Conservation (phyloP, 2,113 vertebrate genomes). For the Nerophis ophidion region DNA sequence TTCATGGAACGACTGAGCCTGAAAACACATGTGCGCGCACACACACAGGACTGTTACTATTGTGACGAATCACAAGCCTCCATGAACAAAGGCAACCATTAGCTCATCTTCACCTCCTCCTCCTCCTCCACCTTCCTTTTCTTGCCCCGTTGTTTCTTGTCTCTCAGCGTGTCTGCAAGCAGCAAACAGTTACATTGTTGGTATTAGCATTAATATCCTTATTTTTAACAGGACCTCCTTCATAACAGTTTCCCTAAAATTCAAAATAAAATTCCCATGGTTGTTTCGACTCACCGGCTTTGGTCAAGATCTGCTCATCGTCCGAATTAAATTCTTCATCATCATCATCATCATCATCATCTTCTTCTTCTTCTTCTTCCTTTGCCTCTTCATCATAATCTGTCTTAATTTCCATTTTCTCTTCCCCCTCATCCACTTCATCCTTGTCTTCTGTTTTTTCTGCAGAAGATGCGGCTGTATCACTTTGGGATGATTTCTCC, state of each 20-base stretch:
- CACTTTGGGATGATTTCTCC: constrained; percentile 70
- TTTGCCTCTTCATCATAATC: constrained; percentile 58
- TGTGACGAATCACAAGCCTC: neutral
- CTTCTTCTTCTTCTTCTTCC: constrained; percentile 18
- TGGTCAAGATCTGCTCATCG: constrained; percentile 83
- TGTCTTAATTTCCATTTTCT: constrained; percentile 30
- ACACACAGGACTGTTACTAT: constrained; percentile 11
- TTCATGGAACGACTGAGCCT: constrained; percentile 82
- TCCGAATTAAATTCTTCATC: constrained; percentile 77
- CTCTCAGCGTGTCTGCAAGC: constrained; percentile 79
- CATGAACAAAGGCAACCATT: neutral
- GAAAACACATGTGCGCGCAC: constrained; percentile 10
- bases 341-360: constrained; percentile 57
- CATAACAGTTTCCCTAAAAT: neutral
- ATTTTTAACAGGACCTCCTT: neutral
- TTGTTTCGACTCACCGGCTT: constrained; percentile 75
- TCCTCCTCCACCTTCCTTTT: constrained; percentile 67
- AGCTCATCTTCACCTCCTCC: neutral
- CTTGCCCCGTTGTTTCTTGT: constrained; percentile 75
- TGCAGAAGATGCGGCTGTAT: neutral
- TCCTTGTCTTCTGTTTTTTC: constrained; percentile 26
- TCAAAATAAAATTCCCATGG: neutral
- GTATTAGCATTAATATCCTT: no score
- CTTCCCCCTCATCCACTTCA: constrained; percentile 19
- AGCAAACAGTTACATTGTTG: neutral